Evolutionary conservation across 53 echinoderm and acorn worm genomes (phyloP).

Genomic region (Antedon mediterranea): DNA sequence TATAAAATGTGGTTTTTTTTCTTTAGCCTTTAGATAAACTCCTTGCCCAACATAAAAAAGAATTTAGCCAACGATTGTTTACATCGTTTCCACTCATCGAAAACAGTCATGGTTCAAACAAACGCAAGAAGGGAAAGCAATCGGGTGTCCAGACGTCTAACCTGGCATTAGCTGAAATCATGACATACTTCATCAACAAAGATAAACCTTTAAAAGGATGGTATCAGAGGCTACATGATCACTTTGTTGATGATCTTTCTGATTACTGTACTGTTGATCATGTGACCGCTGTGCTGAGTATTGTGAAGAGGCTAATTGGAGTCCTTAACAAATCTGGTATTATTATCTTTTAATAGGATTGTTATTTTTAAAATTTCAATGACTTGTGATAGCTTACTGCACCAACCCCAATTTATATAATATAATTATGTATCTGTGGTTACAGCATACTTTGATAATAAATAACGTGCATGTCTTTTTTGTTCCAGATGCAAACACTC

Average conservation of each 20-base stretch:
- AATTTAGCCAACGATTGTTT: conserved; percentile 36
- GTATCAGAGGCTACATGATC: conserved; percentile 37
- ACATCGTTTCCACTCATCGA: conserved; percentile 42
- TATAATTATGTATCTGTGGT: too few species aligned
- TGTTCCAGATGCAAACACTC: conserved; percentile 1
- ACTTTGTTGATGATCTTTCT: conserved; percentile 24
- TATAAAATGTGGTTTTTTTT: not conserved
- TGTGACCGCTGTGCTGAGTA: conserved; percentile 29
- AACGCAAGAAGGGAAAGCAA: conserved; percentile 10
- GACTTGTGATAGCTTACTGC: too few species aligned
- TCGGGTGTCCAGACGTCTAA: conserved; percentile 26
- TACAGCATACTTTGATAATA: too few species aligned
- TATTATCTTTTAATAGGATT: too few species aligned
- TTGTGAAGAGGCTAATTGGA: conserved; percentile 27
- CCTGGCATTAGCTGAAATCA: conserved; percentile 47
- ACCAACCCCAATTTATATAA: too few species aligned
- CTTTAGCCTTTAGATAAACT: conserved; percentile 14
- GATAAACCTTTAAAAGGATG: conserved; percentile 22
- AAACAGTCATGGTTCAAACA: conserved; percentile 8
- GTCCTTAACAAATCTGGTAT: conserved; percentile 21
- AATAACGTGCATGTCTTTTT: too few species aligned
- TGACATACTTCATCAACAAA: conserved; percentile 45
- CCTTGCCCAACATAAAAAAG: conserved; percentile 35
- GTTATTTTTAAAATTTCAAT: too few species aligned
- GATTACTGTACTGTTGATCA: conserved; percentile 22